phyloP scores from a whole-genome alignment of 1,140 invertebrate genomes.

The Dermatophagoides farinae region DNA sequence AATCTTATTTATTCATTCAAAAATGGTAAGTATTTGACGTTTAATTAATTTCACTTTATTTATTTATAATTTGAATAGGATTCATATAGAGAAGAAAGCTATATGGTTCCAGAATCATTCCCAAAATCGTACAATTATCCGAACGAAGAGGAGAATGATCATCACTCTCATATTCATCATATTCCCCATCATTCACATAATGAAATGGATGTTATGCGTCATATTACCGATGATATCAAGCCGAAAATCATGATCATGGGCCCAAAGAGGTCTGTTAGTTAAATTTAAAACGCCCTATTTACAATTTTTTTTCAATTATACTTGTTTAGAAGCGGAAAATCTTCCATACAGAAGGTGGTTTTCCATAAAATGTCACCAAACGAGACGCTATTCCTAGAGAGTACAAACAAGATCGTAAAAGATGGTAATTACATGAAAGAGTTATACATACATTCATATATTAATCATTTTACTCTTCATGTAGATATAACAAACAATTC shows the following conservation, averaged over 20 bases:
- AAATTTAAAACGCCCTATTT: neutral
- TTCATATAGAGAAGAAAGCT: conserved; percentile 37
- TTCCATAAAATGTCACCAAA: conserved; percentile 99
- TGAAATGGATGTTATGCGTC: neutral
- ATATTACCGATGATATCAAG: conserved; percentile 46
- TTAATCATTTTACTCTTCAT: conserved; percentile 9
- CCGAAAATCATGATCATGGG: conserved; percentile 90
- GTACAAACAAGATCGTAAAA: conserved; percentile 94
- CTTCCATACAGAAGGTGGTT: conserved; percentile 99
- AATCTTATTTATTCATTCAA: neutral
- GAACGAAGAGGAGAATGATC: conserved; percentile 51
- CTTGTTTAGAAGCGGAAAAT: conserved; percentile 75
- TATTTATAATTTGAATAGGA: conserved; percentile 1
- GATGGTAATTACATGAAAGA: conserved; percentile 40
- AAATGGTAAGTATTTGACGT: neutral
- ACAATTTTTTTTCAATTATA: conserved; percentile 3
- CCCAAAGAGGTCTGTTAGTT: conserved; percentile 45
- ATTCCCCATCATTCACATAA: neutral
- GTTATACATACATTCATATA: conserved; percentile 6
- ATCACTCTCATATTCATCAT: conserved; percentile 33
- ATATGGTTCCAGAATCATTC: conserved; percentile 54
- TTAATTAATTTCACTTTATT: too few species aligned
- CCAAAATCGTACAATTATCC: conserved; percentile 82
- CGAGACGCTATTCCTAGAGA: conserved; percentile 96
- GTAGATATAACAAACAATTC: conserved; percentile 60